Evolutionary conservation across 1,140 invertebrate genomes (phyloP).

Genomic region (Brachionus rubens): DNA sequence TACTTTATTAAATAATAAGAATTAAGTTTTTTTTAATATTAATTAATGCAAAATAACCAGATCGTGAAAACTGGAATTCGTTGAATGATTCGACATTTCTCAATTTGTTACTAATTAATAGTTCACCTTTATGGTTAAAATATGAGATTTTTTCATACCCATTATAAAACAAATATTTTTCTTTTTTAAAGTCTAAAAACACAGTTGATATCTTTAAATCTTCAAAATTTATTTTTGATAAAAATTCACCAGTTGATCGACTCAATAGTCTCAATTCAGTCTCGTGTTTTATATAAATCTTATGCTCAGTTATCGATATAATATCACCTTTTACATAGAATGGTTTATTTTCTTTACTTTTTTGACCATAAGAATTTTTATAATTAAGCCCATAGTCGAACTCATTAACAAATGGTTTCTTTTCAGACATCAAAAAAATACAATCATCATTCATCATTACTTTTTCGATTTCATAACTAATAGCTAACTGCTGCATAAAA

Average conservation of each 20-base stretch:
- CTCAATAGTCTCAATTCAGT: background rate
- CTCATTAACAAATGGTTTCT: background rate
- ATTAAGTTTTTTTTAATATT: constrained; percentile 30
- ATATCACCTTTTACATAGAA: constrained; percentile 26
- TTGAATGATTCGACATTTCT: background rate
- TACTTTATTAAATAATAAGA: constrained; percentile 1
- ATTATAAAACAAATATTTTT: constrained; percentile 9
- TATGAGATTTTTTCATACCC: background rate
- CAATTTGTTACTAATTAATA: background rate
- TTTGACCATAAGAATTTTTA: constrained; percentile 11
- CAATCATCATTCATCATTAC: constrained; percentile 5
- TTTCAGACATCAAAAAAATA: constrained; percentile 7
- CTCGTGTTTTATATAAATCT: constrained; percentile 21
- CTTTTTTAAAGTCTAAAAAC: constrained; percentile 29
- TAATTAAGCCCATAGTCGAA: background rate
- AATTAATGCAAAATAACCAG: constrained; percentile 18
- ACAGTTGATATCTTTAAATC: background rate
- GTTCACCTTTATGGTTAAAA: constrained; percentile 24
- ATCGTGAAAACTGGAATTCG: constrained; percentile 15
- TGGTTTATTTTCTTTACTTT: constrained; percentile 20
- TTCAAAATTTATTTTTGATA: background rate
- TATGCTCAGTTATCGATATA: background rate
- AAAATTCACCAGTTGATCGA: background rate
- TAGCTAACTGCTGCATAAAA: background rate
- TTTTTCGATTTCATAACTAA: background rate